phyloP scores from a whole-genome alignment of 1,140 invertebrate genomes.

The Penaeus chinensis region DNA sequence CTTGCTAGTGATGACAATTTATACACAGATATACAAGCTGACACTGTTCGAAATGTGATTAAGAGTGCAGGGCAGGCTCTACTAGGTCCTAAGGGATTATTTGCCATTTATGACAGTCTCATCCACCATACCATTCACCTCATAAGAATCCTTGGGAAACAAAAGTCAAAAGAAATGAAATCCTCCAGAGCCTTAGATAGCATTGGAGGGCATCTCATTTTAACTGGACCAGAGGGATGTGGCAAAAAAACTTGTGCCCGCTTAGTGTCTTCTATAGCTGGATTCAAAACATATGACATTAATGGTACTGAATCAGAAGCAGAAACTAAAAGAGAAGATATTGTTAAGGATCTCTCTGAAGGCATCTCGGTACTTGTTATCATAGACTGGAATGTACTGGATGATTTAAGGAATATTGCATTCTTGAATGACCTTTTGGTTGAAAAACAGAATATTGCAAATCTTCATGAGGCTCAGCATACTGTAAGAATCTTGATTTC shows the following conservation, averaged over 20 bases:
- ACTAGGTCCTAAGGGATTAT: slow-evolving; percentile 15
- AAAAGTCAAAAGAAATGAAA: neutral
- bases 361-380: slow-evolving; percentile 21
- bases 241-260: slow-evolving; percentile 51
- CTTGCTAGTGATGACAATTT: slow-evolving; percentile 43
- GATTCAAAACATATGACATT: slow-evolving; percentile 40
- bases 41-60: slow-evolving; percentile 13
- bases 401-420: slow-evolving; percentile 30
- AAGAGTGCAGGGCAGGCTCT: slow-evolving; percentile 20
- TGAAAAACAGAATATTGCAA: slow-evolving; percentile 28
- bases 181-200: neutral
- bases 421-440: slow-evolving; percentile 44
- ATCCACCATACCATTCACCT: slow-evolving; percentile 37
- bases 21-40: slow-evolving; percentile 27
- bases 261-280: slow-evolving; percentile 31
- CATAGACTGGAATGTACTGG: slow-evolving; percentile 53
- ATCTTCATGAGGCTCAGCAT: neutral
- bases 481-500: slow-evolving; percentile 26
- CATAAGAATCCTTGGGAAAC: slow-evolving; percentile 25
- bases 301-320: slow-evolving; percentile 37
- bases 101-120: slow-evolving; percentile 36
- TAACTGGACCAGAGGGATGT: slow-evolving; percentile 44
- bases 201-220: slow-evolving; percentile 41
- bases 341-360: slow-evolving; percentile 9
- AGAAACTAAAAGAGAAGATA: neutral